Evolutionary conservation across 1,140 invertebrate genomes (phyloP).

Genomic region (Oedothorax gibbosus): DNA sequence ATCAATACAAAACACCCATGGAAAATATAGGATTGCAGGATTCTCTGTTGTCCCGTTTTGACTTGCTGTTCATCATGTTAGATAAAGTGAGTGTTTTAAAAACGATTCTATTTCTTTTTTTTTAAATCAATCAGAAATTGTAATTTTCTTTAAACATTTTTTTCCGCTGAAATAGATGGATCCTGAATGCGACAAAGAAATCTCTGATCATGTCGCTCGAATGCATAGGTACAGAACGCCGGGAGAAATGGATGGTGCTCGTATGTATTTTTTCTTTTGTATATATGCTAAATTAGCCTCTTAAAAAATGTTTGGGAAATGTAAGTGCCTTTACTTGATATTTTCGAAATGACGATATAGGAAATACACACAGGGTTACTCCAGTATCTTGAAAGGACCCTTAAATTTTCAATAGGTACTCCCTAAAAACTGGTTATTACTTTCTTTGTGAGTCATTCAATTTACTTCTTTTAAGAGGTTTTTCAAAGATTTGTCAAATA

Average conservation of each 20-base stretch:
- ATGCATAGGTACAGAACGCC: constrained; percentile 96
- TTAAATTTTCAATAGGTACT: too few species aligned
- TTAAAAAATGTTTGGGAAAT: too few species aligned
- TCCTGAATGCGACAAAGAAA: constrained; percentile 88
- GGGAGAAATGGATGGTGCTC: constrained; percentile 92
- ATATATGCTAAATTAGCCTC: too few species aligned
- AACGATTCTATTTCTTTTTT: background rate
- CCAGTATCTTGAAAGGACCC: too few species aligned
- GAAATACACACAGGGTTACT: background rate
- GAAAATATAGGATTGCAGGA: constrained; percentile 99
- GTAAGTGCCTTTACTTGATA: too few species aligned
- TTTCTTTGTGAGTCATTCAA: too few species aligned
- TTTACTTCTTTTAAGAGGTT: too few species aligned
- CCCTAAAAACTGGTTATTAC: too few species aligned
- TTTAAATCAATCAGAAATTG: background rate
- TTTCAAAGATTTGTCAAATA: too few species aligned
- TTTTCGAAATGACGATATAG: too few species aligned
- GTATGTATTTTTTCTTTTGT: constrained; percentile 65
- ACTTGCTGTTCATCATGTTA: constrained; percentile 97
- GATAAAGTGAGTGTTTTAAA: constrained; percentile 76
- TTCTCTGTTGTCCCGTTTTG: constrained; percentile 97
- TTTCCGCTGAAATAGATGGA: constrained; percentile 73
- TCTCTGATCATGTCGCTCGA: constrained; percentile 96
- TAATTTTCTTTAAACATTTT: background rate
- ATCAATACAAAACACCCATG: constrained; percentile 99